Percentiles rank a stretch among this genome's conserved stretches.
Conservation (phyloP, 2,888 invertebrate species). For the Leucania comma region DNA sequence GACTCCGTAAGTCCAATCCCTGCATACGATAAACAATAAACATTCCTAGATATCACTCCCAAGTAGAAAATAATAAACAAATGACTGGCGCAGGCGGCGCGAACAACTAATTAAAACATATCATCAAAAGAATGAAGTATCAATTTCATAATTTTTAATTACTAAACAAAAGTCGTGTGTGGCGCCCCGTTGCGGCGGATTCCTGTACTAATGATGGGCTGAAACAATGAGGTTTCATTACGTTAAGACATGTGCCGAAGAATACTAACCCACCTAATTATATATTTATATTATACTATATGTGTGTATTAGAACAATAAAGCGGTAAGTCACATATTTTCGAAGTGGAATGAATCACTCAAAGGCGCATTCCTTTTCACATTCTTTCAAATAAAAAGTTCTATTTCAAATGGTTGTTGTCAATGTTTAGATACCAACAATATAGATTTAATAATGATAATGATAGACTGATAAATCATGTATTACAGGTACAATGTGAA, state of each 20-base stretch:
- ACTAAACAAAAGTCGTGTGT: constrained; percentile 81
- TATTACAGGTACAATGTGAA: no score
- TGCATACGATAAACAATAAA: constrained; percentile 52
- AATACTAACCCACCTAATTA: not conserved
- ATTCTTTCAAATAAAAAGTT: not conserved
- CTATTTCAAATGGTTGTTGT: not conserved
- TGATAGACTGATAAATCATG: no score
- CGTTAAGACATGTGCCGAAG: constrained; percentile 41
- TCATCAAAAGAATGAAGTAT: constrained; percentile 68
- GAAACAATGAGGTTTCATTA: constrained; percentile 81
- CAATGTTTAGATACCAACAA: not conserved
- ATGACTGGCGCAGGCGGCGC: constrained; percentile 58
- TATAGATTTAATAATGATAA: not conserved
- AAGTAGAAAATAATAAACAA: constrained; percentile 52
- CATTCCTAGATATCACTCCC: constrained; percentile 59
- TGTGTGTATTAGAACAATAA: constrained; percentile 16
- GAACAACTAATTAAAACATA: constrained; percentile 69
- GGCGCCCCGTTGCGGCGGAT: constrained; percentile 80
- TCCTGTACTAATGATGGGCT: constrained; percentile 72
- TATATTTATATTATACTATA: not conserved
- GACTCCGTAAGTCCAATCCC: constrained; percentile 6
- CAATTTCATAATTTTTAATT: constrained; percentile 85
- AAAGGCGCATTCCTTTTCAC: not conserved
- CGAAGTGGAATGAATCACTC: constrained; percentile 14
- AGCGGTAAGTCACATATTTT: constrained; percentile 5